Evolutionary conservation across 2,888 invertebrate genomes (phyloP).

Genomic region (Odontomyia ornata): DNA sequence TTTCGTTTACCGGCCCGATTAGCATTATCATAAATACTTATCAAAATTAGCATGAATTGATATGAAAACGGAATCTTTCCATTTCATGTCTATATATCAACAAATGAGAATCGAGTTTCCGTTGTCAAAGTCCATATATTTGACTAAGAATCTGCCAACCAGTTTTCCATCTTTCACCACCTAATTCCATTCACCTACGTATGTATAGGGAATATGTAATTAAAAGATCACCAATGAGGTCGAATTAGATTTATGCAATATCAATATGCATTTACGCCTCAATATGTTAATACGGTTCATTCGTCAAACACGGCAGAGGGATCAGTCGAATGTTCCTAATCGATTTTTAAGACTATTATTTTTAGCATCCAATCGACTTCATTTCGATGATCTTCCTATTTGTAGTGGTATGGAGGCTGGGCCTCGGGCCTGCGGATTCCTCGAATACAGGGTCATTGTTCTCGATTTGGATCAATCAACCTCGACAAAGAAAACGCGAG

Average conservation of each 20-base stretch:
- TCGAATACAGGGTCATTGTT: not conserved
- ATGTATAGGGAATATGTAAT: constrained; percentile 20
- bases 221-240: constrained; percentile 22
- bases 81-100: not conserved
- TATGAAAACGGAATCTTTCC: constrained; percentile 28
- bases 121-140: not conserved
- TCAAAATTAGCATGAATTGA: not conserved
- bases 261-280: constrained; percentile 1
- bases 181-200: constrained; percentile 7
- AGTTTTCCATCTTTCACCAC: constrained; percentile 29
- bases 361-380: constrained; percentile 1
- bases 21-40: not conserved
- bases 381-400: not conserved
- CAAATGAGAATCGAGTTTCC: not conserved
- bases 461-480: not conserved
- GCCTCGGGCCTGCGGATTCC: not conserved
- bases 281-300: constrained; percentile 9
- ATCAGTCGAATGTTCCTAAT: not conserved
- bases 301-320: not conserved
- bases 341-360: constrained; percentile 15
- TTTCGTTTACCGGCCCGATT: not conserved
- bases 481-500: not conserved
- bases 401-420: not conserved
- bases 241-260: constrained; percentile 23
- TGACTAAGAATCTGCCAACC: not conserved